Evolutionary conservation across 2,888 invertebrate species (phyloP).

Genomic region (Acronicta leporina): DNA sequence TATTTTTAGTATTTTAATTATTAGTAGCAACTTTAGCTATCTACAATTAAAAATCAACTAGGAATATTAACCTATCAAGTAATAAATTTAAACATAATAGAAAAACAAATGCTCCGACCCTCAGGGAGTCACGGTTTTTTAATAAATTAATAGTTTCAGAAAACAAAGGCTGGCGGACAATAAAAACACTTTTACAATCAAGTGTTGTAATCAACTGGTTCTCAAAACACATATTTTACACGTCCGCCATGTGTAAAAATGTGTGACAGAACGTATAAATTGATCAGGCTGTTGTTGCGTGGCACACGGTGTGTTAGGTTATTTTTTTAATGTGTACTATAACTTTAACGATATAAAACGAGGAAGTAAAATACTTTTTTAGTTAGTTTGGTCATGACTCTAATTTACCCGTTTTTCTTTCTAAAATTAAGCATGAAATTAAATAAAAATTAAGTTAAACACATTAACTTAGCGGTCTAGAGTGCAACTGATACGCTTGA

Average conservation of each 20-base stretch:
- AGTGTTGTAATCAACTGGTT: conserved; percentile 17
- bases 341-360: not conserved
- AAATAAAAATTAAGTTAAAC: too few relatives aligned
- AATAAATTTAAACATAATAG: too few relatives aligned
- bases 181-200: conserved; percentile 18
- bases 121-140: too few relatives aligned
- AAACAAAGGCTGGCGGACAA: conserved; percentile 11
- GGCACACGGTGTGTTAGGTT: not conserved
- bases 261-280: conserved; percentile 20
- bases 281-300: conserved; percentile 7
- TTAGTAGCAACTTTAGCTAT: too few relatives aligned
- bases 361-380: not conserved
- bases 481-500: too few relatives aligned
- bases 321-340: too few relatives aligned
- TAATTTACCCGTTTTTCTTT: too few relatives aligned
- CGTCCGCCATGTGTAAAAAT: conserved; percentile 12
- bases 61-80: too few relatives aligned
- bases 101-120: too few relatives aligned
- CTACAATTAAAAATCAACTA: not conserved
- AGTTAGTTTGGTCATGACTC: not conserved
- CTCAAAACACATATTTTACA: conserved; percentile 24
- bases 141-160: conserved; percentile 23
- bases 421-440: too few relatives aligned
- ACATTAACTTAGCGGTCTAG: too few relatives aligned
- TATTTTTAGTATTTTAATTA: too few relatives aligned